phyloP scores from a whole-genome alignment of 1,140 invertebrate genomes.

The Magallana ariakensis region DNA sequence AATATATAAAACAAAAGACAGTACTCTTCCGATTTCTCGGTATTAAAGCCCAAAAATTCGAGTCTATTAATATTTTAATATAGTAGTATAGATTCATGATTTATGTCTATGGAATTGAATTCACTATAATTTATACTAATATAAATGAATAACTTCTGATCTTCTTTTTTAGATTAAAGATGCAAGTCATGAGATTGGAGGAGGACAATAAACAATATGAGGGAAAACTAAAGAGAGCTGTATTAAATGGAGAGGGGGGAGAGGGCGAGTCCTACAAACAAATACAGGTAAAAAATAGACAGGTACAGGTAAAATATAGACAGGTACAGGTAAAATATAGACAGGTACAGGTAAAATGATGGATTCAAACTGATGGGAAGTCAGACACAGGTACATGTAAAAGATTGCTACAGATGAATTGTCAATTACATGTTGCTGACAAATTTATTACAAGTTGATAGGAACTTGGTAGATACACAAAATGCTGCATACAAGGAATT shows the following conservation, averaged over 20 bases:
- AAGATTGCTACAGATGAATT: neutral
- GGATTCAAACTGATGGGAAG: no score
- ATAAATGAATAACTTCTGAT: neutral
- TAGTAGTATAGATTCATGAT: no score
- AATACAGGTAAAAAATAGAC: conserved; percentile 55
- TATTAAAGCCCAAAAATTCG: no score
- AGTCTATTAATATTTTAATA: no score
- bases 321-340: conserved; percentile 18
- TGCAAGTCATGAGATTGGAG: conserved; percentile 64
- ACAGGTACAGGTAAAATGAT: conserved; percentile 41
- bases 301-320: neutral
- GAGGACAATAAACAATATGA: conserved; percentile 68
- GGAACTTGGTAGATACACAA: neutral
- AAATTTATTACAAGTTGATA: neutral
- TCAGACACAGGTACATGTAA: neutral
- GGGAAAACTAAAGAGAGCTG: conserved; percentile 63
- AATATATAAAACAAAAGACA: no score
- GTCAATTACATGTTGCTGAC: neutral
- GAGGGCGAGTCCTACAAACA: conserved; percentile 56
- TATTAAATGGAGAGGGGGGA: conserved; percentile 61
- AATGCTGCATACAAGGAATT: no score
- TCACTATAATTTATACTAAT: no score
- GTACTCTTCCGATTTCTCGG: no score
- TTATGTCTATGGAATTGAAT: no score
- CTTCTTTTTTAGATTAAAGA: conserved; percentile 59